Percentiles rank a stretch among this genome's conserved stretches.
Conservation (phyloP, 2,888 invertebrate species). For the Cryptus viduatorius region DNA sequence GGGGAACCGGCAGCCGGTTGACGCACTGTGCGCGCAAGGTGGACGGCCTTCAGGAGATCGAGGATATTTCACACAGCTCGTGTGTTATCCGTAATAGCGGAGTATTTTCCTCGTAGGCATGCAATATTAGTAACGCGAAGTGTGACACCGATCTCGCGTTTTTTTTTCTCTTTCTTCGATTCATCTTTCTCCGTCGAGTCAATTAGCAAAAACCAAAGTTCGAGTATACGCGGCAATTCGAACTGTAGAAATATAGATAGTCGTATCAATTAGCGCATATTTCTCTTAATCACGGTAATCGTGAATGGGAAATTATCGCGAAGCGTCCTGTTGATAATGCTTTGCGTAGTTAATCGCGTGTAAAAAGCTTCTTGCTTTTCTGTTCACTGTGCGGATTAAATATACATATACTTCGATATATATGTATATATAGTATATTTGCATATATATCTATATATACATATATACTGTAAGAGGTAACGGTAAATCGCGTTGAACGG, state of each 20-base stretch:
- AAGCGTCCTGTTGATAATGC: constrained; percentile 8
- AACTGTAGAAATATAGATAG: constrained; percentile 37
- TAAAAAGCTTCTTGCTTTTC: constrained; percentile 36
- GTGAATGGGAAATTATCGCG: constrained; percentile 16
- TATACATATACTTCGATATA: constrained; percentile 1
- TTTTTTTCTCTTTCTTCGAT: background rate
- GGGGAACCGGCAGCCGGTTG: constrained; percentile 20
- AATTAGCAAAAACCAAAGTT: constrained; percentile 21
- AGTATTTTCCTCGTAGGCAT: constrained; percentile 9
- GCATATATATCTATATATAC: constrained; percentile 20
- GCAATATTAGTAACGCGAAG: constrained; percentile 23
- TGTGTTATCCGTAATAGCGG: constrained; percentile 50
- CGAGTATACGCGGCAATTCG: background rate
- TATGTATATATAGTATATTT: background rate
- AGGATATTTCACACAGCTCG: constrained; percentile 74
- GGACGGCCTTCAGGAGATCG: constrained; percentile 77
- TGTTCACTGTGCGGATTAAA: background rate
- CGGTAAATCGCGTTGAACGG: constrained; percentile 65
- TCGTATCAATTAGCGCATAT: constrained; percentile 39
- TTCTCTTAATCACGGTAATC: constrained; percentile 44
- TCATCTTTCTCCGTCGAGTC: constrained; percentile 14
- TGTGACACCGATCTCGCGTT: constrained; percentile 8
- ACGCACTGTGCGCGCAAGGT: constrained; percentile 68
- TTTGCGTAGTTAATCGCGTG: constrained; percentile 17
- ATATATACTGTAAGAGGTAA: constrained; percentile 49